Evolutionary conservation across 2,113 vertebrate genomes (phyloP), one percentile per base, ranked within the genome.

Genomic region (Brachypodius melanocephalos): DNA sequence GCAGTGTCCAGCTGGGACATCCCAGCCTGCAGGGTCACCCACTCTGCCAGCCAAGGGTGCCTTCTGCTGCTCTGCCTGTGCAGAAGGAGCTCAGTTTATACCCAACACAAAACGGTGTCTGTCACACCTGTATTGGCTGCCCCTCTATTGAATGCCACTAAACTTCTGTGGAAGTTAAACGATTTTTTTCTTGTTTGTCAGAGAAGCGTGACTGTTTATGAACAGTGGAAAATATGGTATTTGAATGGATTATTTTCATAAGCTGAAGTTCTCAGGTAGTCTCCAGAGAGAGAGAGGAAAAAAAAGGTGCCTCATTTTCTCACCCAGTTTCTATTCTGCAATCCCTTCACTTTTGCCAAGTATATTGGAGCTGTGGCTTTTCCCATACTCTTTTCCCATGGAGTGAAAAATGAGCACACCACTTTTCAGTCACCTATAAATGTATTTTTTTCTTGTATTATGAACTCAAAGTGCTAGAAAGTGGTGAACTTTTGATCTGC

Each of bases 401-500:
- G 49, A 78, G 36, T 63, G 28, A 54, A 89, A 85, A 32, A 34
- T 45, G 46, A 67, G 22, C 10, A 6, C 19, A 8, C 16, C 22
- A 8, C 40, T 91, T 63, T 62, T 66, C 42, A 87, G 32, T 71
- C 54, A 79, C 36, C 19, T 34, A 58, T 17, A 63, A 58, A 43
- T 72, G 40, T 6, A 4, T 59, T 80, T 93, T 95, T 85, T 22
- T 61, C 32, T 69, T 80, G 42, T 67, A 20, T 89, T 42, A 29
- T 76, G 62, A 90, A 67, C 59, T 59, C 63, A 29, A 95, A 95
- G 26, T 62, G 46, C 71, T 71, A 67, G 49, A 74, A 91, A 79
- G 29, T 63, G 76, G 83, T 69, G 62, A 58, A 65, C 51, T 65
- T 88, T 49, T 81, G 73, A 88, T 91, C 77, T 88, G 68, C 74